Evolutionary conservation across 2,888 invertebrate species (phyloP).

Genomic region (Microdon myrmicae): DNA sequence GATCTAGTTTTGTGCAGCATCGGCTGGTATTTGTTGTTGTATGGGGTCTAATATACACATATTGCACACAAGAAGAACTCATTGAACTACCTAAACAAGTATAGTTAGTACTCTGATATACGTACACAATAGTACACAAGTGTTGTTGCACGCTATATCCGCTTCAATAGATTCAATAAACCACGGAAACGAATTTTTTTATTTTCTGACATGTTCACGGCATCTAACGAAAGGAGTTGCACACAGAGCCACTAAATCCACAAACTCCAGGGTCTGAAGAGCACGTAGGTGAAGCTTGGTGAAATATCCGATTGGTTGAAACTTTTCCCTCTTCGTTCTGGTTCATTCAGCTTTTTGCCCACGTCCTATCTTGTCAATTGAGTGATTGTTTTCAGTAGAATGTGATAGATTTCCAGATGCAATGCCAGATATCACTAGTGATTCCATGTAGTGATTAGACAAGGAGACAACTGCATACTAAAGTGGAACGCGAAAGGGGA

Average conservation of each 20-base stretch:
- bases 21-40: too few relatives aligned
- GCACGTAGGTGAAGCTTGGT: slow-evolving; percentile 18
- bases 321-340: slow-evolving; percentile 12
- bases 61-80: too few relatives aligned
- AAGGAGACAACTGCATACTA: slow-evolving; percentile 16
- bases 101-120: slow-evolving; percentile 7
- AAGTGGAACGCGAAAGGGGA: slow-evolving; percentile 10
- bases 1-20: slow-evolving; percentile 21
- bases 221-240: slow-evolving; percentile 20
- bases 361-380: slow-evolving; percentile 12
- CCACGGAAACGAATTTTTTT: slow-evolving; percentile 12
- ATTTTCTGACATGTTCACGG: slow-evolving; percentile 13
- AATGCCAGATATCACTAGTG: slow-evolving; percentile 21
- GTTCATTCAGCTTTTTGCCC: slow-evolving; percentile 3
- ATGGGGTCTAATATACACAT: too few relatives aligned
- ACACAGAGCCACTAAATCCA: slow-evolving; percentile 8
- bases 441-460: slow-evolving; percentile 29
- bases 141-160: slow-evolving; percentile 6
- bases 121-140: slow-evolving; percentile 5
- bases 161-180: slow-evolving; percentile 33
- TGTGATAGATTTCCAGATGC: slow-evolving; percentile 34
- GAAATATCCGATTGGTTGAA: too few relatives aligned
- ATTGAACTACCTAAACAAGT: slow-evolving; percentile 34
- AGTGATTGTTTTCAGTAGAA: slow-evolving; percentile 34
- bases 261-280: slow-evolving; percentile 21